Conservation (phyloP, 92 coral and sea anemone species). For the Meandrina meandrites region DNA sequence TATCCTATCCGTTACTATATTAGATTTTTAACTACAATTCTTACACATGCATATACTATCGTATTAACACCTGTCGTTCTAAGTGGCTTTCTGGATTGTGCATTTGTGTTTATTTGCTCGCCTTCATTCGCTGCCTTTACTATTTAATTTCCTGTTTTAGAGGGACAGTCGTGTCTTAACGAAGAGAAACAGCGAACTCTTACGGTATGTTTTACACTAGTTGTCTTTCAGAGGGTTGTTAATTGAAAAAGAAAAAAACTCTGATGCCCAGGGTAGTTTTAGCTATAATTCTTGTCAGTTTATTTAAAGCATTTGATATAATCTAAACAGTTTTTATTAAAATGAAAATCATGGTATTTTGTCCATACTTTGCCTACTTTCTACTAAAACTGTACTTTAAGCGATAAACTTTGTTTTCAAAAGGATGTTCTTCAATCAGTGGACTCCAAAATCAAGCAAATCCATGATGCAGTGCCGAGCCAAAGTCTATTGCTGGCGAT, state of each 20-base stretch:
- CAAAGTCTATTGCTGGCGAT: slow-evolving; percentile 58
- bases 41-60: background rate
- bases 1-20: background rate
- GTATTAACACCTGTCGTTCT: background rate
- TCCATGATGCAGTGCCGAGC: slow-evolving; percentile 61
- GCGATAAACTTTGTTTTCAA: background rate
- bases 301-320: background rate
- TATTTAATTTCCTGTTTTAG: background rate
- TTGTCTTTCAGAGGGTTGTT: no score
- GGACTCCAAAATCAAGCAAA: slow-evolving; percentile 55
- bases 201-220: background rate
- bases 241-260: background rate
- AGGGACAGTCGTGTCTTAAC: background rate
- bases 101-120: background rate
- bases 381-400: background rate
- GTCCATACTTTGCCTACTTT: no score
- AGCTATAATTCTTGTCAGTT: background rate
- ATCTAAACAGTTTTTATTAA: background rate
- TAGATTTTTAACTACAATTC: background rate
- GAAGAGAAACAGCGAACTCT: slow-evolving; percentile 6
- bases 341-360: no score
- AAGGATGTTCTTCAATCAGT: slow-evolving; percentile 61
- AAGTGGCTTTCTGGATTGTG: background rate
- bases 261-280: background rate
- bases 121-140: background rate